Evolutionary conservation across 2,888 invertebrate genomes (phyloP), one percentile per base, ranked within the genome.

Genomic region (Polymixis lichenea): DNA sequence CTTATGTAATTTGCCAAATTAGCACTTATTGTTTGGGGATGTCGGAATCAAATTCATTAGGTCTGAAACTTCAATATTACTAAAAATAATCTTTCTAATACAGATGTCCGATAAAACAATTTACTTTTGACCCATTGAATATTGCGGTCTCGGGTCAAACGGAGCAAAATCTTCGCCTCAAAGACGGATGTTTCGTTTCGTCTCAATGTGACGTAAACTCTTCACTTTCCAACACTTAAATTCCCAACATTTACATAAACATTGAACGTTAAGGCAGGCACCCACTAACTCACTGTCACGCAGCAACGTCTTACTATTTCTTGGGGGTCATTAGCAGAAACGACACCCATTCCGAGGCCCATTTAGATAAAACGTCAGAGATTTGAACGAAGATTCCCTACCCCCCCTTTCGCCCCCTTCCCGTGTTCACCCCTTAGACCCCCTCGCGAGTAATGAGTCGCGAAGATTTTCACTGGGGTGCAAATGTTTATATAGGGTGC

Each of bases 351-450:
- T 95, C 92, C 94, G 94, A 92, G 94, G 95, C 95, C 96, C 96
- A 96, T 96, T 96, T 96, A 96, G 96, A 96, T 96, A 96, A 96
- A 96, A 96, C 94, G 96, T 95, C 95, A 94, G 93, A 96, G 96
- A 96, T 96, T 96, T 96, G 95, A 95, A 95, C 95, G 93, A 95
- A 95, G 95, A 94, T 94, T 93, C 93, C 90, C 87, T 82, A 80
- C 84, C 77, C 87, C 87, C 87, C 88, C 88, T 78, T 75, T 38
- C 69, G 70, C 80, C 80, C 89, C 83, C 77, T 61, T 85, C 84
- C 87, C 86, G 82, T 75, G 53, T 65, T 75, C 46, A 66, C 77
- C 82, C 75, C 71, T 76, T 56, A 60, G 58, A 86, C 86, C 88
- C 87, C 87, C 90, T 90, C 91, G 89, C 93, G 92, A 92, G 96